A percentile compares a stretch with the other conserved stretches of the same genome.
phyloP scores from a whole-genome alignment of 2,797 vertebrate species.

The Helostoma temminkii region DNA sequence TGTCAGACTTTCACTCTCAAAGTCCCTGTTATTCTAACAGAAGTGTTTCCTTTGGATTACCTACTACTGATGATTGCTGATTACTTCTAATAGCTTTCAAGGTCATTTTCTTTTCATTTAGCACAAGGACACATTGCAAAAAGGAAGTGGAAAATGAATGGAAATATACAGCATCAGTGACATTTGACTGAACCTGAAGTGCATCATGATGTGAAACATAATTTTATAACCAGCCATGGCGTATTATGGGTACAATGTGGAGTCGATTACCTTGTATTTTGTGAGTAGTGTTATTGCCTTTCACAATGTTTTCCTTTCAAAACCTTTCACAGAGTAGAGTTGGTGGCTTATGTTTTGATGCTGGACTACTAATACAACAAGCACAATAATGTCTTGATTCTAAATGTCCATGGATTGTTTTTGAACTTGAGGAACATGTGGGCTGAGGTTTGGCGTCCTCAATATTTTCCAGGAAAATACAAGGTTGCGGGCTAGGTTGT shows the following conservation, averaged over 20 bases:
- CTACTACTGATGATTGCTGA: slow-evolving; percentile 52
- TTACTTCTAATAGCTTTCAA: slow-evolving; percentile 55
- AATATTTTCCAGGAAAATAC: slow-evolving; percentile 36
- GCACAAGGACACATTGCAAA: slow-evolving; percentile 28
- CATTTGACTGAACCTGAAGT: not conserved
- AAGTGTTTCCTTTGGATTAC: slow-evolving; percentile 59
- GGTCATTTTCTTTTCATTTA: slow-evolving; percentile 40
- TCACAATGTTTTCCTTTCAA: not conserved
- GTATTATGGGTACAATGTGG: not conserved
- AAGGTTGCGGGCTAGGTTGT: slow-evolving; percentile 28
- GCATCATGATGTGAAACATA: not conserved
- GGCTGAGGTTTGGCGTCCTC: slow-evolving; percentile 28
- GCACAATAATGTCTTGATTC: slow-evolving; percentile 20
- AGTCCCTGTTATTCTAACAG: slow-evolving; percentile 71
- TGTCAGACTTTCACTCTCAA: slow-evolving; percentile 63
- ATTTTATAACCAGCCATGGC: not conserved
- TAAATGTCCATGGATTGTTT: slow-evolving; percentile 14
- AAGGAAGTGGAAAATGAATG: slow-evolving; percentile 25
- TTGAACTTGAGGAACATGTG: slow-evolving; percentile 43
- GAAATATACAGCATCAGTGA: slow-evolving; percentile 1
- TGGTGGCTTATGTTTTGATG: slow-evolving; percentile 31
- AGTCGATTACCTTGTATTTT: slow-evolving; percentile 5
- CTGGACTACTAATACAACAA: slow-evolving; percentile 4
- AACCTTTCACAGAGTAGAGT: not conserved
- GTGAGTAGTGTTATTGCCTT: not conserved